phyloP scores from a whole-genome alignment of 2,888 invertebrate species.

The Dryobota labecula region DNA sequence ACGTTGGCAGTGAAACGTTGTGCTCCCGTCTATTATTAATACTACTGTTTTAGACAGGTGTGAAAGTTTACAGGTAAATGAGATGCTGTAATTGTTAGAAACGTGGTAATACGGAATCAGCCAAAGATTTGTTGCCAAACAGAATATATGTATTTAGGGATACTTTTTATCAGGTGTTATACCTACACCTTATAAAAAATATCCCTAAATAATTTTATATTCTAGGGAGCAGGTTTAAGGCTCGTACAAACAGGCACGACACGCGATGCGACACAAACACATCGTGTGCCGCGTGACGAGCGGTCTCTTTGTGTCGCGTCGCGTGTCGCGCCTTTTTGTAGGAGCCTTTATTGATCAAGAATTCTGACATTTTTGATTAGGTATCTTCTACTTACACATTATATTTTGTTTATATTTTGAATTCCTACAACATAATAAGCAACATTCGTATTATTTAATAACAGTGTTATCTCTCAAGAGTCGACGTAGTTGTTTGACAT shows the following conservation, averaged over 20 bases:
- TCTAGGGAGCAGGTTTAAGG: no score
- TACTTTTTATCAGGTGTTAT: background rate
- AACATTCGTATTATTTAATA: slow-evolving; percentile 25
- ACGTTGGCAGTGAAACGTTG: background rate
- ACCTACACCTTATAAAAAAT: no score
- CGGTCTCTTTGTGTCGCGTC: no score
- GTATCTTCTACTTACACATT: background rate
- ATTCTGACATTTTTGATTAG: background rate
- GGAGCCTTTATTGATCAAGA: background rate
- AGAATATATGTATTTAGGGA: background rate
- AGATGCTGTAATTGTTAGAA: background rate
- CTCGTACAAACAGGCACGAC: no score
- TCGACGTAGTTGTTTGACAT: no score
- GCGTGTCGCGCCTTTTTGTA: no score
- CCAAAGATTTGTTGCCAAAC: background rate
- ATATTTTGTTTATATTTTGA: background rate
- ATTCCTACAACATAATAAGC: background rate
- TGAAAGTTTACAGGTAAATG: background rate
- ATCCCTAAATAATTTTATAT: no score
- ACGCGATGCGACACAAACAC: no score
- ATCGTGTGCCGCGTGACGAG: no score
- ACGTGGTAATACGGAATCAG: no score
- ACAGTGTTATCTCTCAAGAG: slow-evolving; percentile 42
- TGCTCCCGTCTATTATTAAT: background rate
- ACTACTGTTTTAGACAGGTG: background rate